Evolutionary conservation across 2,888 invertebrate genomes (phyloP).

Genomic region (Cheilosia scutellata): DNA sequence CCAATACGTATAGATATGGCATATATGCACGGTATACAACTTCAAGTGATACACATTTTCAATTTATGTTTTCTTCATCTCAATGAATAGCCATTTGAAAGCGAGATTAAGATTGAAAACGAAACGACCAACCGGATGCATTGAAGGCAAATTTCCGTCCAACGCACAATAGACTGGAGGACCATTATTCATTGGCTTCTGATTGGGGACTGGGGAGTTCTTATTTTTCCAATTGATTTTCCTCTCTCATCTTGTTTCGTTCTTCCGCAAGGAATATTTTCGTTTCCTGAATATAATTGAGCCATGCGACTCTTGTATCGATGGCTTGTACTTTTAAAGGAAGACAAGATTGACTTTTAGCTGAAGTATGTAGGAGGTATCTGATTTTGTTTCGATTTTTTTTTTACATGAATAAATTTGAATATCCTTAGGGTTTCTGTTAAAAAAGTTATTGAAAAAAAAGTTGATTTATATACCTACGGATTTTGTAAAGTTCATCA

Average conservation of each 20-base stretch:
- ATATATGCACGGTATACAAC: neutral
- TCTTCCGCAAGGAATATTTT: constrained; percentile 48
- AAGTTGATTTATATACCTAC: too few relatives aligned
- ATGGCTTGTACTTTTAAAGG: constrained; percentile 2
- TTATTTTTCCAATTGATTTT: constrained; percentile 13
- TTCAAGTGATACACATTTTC: constrained; percentile 26
- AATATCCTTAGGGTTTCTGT: neutral
- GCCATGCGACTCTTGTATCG: constrained; percentile 15
- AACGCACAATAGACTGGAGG: constrained; percentile 32
- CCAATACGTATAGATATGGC: constrained; percentile 1
- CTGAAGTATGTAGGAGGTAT: neutral
- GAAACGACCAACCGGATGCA: constrained; percentile 65
- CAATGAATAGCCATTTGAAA: constrained; percentile 21
- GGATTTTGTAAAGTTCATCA: too few relatives aligned
- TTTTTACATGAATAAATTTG: neutral
- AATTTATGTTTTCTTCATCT: constrained; percentile 44
- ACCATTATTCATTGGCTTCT: constrained; percentile 61
- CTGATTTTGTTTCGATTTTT: neutral
- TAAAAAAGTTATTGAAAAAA: neutral
- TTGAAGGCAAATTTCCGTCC: constrained; percentile 54
- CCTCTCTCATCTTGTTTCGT: constrained; percentile 9
- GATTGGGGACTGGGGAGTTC: constrained; percentile 44
- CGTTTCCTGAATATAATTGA: constrained; percentile 43
- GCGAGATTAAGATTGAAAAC: constrained; percentile 17
- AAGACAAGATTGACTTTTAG: neutral